Evolutionary conservation across 2,888 invertebrate genomes (phyloP).

Genomic region (Myathropa florea): DNA sequence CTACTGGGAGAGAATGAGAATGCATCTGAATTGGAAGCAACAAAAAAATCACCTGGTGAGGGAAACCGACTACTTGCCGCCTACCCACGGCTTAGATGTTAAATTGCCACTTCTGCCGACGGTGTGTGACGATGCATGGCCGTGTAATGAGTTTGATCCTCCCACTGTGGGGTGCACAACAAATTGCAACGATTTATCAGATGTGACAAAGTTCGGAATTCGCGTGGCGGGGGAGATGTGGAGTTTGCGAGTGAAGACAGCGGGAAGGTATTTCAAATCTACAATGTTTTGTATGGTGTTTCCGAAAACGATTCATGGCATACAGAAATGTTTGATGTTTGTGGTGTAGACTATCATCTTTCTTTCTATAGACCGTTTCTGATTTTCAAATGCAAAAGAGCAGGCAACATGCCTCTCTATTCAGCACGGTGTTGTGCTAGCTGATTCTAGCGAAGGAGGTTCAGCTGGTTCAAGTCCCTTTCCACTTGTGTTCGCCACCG

Average conservation of each 20-base stretch:
- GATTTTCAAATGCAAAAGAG: too few species aligned
- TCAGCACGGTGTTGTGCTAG: too few species aligned
- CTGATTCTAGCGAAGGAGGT: too few species aligned
- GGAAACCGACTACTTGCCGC: not conserved
- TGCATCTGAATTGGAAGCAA: not conserved
- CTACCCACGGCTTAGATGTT: slow-evolving; percentile 42
- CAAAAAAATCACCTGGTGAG: not conserved
- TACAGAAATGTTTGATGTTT: too few species aligned
- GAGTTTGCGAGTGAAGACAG: not conserved
- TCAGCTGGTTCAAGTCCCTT: too few species aligned
- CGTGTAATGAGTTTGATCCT: slow-evolving; percentile 27
- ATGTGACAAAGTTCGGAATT: not conserved
- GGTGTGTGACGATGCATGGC: slow-evolving; percentile 32
- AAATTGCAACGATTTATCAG: slow-evolving; percentile 16
- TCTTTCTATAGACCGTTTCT: too few species aligned
- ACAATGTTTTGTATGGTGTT: too few species aligned
- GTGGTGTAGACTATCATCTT: too few species aligned
- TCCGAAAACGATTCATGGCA: too few species aligned
- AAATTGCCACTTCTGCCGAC: slow-evolving; percentile 33
- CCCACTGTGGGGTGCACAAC: slow-evolving; percentile 23
- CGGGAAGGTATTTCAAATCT: too few species aligned
- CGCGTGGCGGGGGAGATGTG: not conserved
- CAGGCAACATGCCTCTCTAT: too few species aligned
- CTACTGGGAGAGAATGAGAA: not conserved
- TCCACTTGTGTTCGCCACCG: too few species aligned